Conservation (phyloP, 2,113 vertebrate species). For the Cnemophilus loriae region DNA sequence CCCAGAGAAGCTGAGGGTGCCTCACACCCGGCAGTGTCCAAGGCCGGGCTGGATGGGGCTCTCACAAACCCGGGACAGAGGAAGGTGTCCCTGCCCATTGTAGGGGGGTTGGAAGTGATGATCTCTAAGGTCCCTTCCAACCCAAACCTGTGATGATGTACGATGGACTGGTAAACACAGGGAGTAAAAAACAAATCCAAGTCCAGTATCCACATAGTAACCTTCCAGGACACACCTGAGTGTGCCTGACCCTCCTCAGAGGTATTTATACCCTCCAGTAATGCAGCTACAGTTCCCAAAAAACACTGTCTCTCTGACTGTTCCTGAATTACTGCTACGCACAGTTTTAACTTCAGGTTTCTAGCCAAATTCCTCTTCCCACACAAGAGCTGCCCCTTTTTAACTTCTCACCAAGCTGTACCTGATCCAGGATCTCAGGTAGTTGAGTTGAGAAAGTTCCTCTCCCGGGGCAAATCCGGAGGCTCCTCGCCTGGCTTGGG, state of each 20-base stretch:
- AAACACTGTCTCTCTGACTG: background rate
- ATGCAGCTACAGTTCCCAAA: background rate
- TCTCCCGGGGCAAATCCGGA: background rate
- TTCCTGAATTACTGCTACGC: background rate
- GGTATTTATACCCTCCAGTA: background rate
- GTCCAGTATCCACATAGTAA: background rate
- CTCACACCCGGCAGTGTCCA: background rate
- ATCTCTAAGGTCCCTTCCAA: background rate
- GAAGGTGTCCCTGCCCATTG: background rate
- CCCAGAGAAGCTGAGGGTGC: background rate
- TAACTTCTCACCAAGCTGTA: background rate
- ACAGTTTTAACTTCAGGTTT: background rate
- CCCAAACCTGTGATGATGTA: background rate
- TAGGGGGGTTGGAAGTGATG: background rate
- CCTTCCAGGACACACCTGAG: background rate
- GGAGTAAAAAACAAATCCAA: background rate
- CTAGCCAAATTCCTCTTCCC: background rate
- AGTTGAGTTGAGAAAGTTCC: background rate
- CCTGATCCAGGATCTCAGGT: background rate
- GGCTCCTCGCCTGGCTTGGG: background rate
- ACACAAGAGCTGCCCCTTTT: background rate
- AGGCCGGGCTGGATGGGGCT: background rate
- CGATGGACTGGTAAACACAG: background rate
- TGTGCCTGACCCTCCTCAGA: background rate
- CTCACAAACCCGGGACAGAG: background rate